Percentiles rank a stretch among this genome's conserved stretches.
Evolutionary conservation across 2,888 invertebrate species (phyloP).

Genomic region (Anticlea derivata): DNA sequence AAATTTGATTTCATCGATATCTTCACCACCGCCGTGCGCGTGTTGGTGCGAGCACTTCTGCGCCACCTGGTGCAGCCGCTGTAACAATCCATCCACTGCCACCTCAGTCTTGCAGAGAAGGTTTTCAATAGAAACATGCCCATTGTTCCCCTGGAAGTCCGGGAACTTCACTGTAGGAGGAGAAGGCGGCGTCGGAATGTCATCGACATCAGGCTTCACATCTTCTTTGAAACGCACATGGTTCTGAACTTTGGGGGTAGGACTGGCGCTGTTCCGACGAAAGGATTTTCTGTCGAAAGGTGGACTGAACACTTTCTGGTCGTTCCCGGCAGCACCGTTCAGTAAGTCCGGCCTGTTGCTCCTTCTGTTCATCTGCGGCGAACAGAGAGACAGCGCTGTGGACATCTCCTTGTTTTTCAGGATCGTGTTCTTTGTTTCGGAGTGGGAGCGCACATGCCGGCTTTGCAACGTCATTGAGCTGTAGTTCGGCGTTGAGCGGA

Average conservation of each 20-base stretch:
- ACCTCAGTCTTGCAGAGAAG: conserved; percentile 87
- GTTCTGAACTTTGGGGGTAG: conserved; percentile 68
- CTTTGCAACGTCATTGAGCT: conserved; percentile 73
- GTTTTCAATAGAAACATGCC: conserved; percentile 84
- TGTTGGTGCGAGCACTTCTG: conserved; percentile 89
- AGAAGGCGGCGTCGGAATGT: conserved; percentile 75
- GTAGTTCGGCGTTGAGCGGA: conserved; percentile 62
- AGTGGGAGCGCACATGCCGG: conserved; percentile 74
- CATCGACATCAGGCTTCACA: conserved; percentile 56
- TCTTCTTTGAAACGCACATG: conserved; percentile 79
- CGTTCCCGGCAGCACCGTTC: conserved; percentile 69
- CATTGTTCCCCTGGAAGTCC: conserved; percentile 78
- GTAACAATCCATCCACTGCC: conserved; percentile 87
- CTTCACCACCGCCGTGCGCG: conserved; percentile 89
- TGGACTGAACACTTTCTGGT: conserved; percentile 66
- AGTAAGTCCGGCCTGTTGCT: conserved; percentile 72
- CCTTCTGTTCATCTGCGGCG: conserved; percentile 82
- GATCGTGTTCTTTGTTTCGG: conserved; percentile 77
- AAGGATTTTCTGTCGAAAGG: conserved; percentile 67
- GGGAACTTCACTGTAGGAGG: conserved; percentile 73
- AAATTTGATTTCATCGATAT: conserved; percentile 90
- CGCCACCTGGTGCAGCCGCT: conserved; percentile 87
- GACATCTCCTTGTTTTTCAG: conserved; percentile 75
- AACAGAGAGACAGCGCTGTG: conserved; percentile 75
- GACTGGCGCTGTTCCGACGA: conserved; percentile 59